These are phyloP conservation scores for Homarus gammarus DNA, from an alignment of 2,888 invertebrate species.

Conservation along the genomic window DNA sequence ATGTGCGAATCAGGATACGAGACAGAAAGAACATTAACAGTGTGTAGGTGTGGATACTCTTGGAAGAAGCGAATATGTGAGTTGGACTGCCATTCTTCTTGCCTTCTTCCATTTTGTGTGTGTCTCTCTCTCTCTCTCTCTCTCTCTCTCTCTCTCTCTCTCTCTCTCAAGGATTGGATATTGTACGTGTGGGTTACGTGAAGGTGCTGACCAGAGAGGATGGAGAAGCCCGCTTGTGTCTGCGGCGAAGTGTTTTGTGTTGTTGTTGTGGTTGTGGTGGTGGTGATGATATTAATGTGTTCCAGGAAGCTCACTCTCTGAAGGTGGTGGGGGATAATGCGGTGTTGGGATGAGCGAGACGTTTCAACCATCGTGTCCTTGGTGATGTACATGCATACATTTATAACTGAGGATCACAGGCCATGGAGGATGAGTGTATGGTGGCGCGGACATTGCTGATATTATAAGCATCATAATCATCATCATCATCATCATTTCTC, in stretches of 20 bases:
- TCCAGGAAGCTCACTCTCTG: background rate
- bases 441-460: no score
- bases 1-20: conserved; percentile 75
- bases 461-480: no score
- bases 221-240: background rate
- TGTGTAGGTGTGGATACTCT: conserved; percentile 72
- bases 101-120: conserved; percentile 41
- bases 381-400: conserved; percentile 38
- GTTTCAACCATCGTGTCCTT: conserved; percentile 35
- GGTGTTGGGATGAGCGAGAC: background rate
- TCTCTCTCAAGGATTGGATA: conserved; percentile 34
- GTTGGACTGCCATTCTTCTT: conserved; percentile 56
- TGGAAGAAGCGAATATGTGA: conserved; percentile 75
- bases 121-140: conserved; percentile 42
- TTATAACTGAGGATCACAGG: no score
- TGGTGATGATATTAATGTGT: background rate
- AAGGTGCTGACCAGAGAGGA: background rate
- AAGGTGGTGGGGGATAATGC: background rate
- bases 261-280: no score
- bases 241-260: background rate
- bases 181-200: background rate
- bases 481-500: no score
- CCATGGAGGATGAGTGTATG: no score
- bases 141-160: conserved; percentile 36
- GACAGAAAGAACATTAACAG: conserved; percentile 73